Percentiles rank a stretch among this genome's conserved stretches.
These are phyloP conservation scores for Acanthurus lineatus DNA, from an alignment of 2,797 vertebrate species.

Conservation along the genomic window DNA sequence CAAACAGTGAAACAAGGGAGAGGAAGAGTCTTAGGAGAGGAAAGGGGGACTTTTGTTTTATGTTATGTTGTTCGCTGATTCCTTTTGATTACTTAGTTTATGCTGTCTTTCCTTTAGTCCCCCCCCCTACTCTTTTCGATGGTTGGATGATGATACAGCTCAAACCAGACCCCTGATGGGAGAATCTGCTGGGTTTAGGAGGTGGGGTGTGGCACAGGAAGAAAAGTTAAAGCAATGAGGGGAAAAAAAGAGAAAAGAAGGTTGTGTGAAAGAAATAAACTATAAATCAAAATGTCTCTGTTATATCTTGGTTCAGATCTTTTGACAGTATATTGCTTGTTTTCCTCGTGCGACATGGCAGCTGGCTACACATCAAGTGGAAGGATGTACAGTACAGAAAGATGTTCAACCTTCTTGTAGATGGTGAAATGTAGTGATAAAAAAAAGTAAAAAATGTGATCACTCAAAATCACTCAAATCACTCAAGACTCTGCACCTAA, in stretches of 20 bases:
- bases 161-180: slow-evolving; percentile 52
- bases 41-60: slow-evolving; percentile 45
- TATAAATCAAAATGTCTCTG: slow-evolving; percentile 81
- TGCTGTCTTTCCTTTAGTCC: slow-evolving; percentile 18
- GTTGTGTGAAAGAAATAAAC: slow-evolving; percentile 45
- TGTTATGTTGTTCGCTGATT: slow-evolving; percentile 62
- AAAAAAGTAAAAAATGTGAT: slow-evolving; percentile 35
- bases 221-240: slow-evolving; percentile 37
- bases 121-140: slow-evolving; percentile 15
- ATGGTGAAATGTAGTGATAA: slow-evolving; percentile 52
- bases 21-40: slow-evolving; percentile 24
- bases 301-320: slow-evolving; percentile 76
- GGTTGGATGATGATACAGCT: slow-evolving; percentile 52
- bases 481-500: slow-evolving; percentile 25
- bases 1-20: slow-evolving; percentile 48
- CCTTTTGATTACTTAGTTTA: slow-evolving; percentile 63
- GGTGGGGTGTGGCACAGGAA: slow-evolving; percentile 28
- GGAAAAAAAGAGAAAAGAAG: slow-evolving; percentile 11
- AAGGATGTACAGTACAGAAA: slow-evolving; percentile 70
- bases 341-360: slow-evolving; percentile 73
- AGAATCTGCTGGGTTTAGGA: slow-evolving; percentile 37
- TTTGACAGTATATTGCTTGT: slow-evolving; percentile 81
- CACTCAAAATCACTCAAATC: slow-evolving; percentile 8
- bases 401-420: slow-evolving; percentile 59
- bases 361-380: slow-evolving; percentile 65